Conservation (phyloP, 2,797 vertebrate species). For the Garrulus glandarius region DNA sequence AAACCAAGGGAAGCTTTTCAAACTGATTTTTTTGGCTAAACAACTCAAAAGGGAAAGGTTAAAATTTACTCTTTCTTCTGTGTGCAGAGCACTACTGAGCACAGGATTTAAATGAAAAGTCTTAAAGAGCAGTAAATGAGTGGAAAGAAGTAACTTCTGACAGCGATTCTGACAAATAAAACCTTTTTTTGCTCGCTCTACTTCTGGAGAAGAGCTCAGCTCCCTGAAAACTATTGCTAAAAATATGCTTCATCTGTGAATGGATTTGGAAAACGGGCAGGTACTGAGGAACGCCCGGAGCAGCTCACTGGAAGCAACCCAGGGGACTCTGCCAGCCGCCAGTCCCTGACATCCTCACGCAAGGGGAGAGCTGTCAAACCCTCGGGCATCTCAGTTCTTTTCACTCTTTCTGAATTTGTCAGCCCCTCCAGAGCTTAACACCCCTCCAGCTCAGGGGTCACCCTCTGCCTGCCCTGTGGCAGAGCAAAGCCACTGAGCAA, state of each 20-base stretch:
- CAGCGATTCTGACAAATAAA: background rate
- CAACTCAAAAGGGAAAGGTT: background rate
- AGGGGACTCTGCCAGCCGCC: background rate
- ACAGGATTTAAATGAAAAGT: background rate
- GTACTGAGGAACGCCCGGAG: background rate
- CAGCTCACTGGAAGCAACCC: background rate
- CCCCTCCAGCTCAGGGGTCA: background rate
- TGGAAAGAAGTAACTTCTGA: background rate
- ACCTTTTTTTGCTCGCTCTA: background rate
- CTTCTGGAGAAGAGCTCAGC: background rate
- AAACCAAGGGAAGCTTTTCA: slow-evolving; percentile 13
- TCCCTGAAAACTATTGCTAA: slow-evolving; percentile 6
- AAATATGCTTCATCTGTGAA: background rate
- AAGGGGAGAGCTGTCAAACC: background rate
- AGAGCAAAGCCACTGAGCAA: background rate
- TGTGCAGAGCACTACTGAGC: background rate
- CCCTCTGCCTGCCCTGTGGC: background rate
- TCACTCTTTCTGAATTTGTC: background rate
- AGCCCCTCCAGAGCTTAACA: background rate
- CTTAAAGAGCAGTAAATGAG: background rate
- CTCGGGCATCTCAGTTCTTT: background rate
- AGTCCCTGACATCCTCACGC: background rate
- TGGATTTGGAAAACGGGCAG: slow-evolving; percentile 11
- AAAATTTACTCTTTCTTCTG: background rate
- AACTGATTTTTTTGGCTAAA: background rate